Evolutionary conservation across 2,113 vertebrate genomes (phyloP).

Genomic region (Lagopus muta): DNA sequence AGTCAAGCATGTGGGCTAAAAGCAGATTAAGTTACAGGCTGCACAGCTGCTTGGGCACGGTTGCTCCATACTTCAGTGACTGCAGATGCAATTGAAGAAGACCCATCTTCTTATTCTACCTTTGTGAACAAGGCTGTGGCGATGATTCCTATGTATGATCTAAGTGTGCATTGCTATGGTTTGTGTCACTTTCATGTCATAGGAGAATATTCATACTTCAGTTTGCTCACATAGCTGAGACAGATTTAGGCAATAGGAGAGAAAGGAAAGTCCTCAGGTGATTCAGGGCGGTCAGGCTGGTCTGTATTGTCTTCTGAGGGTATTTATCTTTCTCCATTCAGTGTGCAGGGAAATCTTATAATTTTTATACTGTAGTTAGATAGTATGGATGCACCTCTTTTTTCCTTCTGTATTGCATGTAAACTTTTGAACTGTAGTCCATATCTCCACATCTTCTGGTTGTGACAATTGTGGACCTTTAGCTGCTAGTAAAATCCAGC

Average conservation of each 20-base stretch:
- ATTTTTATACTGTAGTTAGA: background rate
- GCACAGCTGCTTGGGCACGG: background rate
- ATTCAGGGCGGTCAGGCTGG: background rate
- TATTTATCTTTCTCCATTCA: background rate
- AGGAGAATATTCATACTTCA: background rate
- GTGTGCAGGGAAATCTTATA: background rate
- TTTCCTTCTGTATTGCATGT: background rate
- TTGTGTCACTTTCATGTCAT: background rate
- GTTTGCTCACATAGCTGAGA: background rate
- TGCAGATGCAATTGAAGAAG: background rate
- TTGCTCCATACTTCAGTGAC: background rate
- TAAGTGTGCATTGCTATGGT: background rate
- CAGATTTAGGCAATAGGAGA: background rate
- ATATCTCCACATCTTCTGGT: background rate
- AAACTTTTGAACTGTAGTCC: background rate
- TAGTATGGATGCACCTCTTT: background rate
- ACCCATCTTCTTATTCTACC: background rate
- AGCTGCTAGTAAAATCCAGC: background rate
- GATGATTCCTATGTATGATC: background rate
- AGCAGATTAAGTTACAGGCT: background rate
- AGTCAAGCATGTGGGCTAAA: background rate
- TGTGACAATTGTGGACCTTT: background rate
- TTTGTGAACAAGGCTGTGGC: background rate
- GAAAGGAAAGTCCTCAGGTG: background rate
- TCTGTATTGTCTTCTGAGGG: background rate